Evolutionary conservation across 2,888 invertebrate genomes (phyloP), one percentile per base, ranked within the genome.

Genomic region (Proisotoma minuta): DNA sequence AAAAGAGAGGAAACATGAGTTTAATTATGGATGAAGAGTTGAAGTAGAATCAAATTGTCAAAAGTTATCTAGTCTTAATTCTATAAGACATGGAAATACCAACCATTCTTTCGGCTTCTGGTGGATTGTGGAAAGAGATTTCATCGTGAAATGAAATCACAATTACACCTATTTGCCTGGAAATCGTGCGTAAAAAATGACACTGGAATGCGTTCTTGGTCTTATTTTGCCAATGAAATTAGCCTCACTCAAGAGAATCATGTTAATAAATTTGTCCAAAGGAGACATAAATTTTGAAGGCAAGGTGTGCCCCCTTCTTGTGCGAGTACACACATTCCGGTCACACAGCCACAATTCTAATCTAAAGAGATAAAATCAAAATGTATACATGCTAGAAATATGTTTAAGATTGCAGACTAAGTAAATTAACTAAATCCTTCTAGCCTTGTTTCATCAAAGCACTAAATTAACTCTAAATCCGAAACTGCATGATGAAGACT

Each of bases 121-220:
- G n/a, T n/a, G n/a, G n/a, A n/a, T n/a, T n/a, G n/a, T n/a, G n/a
- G n/a, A n/a, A n/a, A n/a, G n/a, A n/a, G n/a, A 51, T 27, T 18
- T 27, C 26, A 51, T 28, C 28, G 51, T 51, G 27, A 57, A 57
- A 52, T 60, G 66, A 65, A 69, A 69, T 66, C 65, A 60, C 69
- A 69, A 69, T 66, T 69, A 62, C 66, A 66, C 66, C 65, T 69
- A 69, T 63, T 69, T 69, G 60, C 62, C 61, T 66, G 65, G 69
- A 66, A 69, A 66, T 69, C 64, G 69, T 69, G 69, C 69, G 69
- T 69, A 69, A 69, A 69, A 69, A 66, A 66, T 69, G 69, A 69
- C 69, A 69, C 51, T 51, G 69, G 69, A 69, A 69, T 69, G 69
- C 63, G 63, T 69, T 66, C 64, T 59, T 47, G 56, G 56, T 26